Evolutionary conservation across 2,113 vertebrate genomes (phyloP).

Genomic region (Mus musculus): DNA sequence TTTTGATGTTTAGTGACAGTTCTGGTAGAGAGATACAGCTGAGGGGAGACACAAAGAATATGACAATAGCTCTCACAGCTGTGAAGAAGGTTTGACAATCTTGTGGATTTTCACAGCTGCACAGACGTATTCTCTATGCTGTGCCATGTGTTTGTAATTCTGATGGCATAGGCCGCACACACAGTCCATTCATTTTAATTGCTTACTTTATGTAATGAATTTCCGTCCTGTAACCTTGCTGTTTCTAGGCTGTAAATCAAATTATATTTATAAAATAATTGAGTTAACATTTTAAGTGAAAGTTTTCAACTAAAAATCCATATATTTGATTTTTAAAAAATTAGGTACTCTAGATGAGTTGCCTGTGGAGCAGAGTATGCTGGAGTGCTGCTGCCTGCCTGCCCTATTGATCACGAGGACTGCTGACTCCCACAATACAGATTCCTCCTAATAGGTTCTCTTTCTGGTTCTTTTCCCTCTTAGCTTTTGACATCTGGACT

Average conservation of each 20-base stretch:
- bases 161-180: not conserved
- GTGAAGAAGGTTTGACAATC: not conserved
- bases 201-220: conserved; percentile 7
- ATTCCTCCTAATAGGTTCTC: not conserved
- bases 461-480: not conserved
- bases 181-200: not conserved
- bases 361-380: no score
- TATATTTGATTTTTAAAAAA: conserved; percentile 11
- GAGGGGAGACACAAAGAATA: conserved; percentile 18
- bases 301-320: conserved; percentile 37
- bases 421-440: no score
- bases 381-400: not conserved
- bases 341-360: not conserved
- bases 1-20: conserved; percentile 56
- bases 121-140: not conserved
- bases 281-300: not conserved
- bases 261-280: conserved; percentile 37
- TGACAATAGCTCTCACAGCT: conserved; percentile 42
- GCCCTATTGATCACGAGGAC: not conserved
- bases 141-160: conserved; percentile 52
- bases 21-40: conserved; percentile 20
- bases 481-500: not conserved
- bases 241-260: not conserved
- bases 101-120: conserved; percentile 50
- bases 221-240: conserved; percentile 35